Base-by-base conservation (phyloP, 2,888 invertebrate genomes). In the Coenonympha glycerion region DNA sequence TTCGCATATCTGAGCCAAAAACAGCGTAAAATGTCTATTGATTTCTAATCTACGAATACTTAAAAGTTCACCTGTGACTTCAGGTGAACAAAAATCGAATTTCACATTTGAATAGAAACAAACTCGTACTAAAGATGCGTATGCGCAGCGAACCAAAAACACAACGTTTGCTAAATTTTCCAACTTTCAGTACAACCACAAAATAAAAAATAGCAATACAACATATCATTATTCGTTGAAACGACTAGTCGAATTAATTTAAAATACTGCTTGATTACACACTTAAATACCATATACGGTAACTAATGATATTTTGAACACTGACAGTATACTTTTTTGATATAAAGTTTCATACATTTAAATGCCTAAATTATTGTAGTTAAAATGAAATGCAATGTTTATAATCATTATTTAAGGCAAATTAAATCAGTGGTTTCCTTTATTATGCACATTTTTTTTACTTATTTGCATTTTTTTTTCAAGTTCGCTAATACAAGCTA, bases 221-320 rank as follows among this genome's bases (percentile, higher is more conserved):
- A 37, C 16, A 1, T 16, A 6, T 3, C 19, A 55, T 61, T 51
- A 57, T 66, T 68, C 67, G 68, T 66, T 66, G 68, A 64, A 48
- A 56, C 58, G 66, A 70, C 69, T 70, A 70, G 55, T 42, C 21
- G 68, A 56, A 55, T 56, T 49, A 55, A 52, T 51, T 60, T 56
- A 50, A 53, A 62, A 63, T 61, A 62, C 57, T 59, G 57, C 45
- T 47, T 26, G 46, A 40, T 54, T 55, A 51, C 37, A 52, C 31
- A 39, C 30, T 42, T 49, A 31, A 53, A 56, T 47, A 48, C 21
- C 33, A 44, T 33, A 49, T 47, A 48, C 52, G 51, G 52, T 52
- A 52, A 51, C 45, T 57, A 46, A 52, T 34, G 39, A 37, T 45
- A 37, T 45, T 51, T 45, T 53, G 24, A 47, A 53, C 47, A 53